Conservation (phyloP, 2,113 vertebrate genomes). For the Oostethus manadensis region DNA sequence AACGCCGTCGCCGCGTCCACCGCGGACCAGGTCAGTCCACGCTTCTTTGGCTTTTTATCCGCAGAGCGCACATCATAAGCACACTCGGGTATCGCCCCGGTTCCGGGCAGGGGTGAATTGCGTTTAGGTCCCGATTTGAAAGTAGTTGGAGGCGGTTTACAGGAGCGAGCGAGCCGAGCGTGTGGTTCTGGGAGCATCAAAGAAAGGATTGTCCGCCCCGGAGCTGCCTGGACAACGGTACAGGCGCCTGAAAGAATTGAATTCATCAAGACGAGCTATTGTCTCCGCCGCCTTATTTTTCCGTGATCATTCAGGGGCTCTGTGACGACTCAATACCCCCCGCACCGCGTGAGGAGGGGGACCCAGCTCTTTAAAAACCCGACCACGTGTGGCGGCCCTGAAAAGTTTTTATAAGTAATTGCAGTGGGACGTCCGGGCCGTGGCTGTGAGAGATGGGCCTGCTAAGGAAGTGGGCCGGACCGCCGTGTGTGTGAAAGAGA, state of each 20-base stretch:
- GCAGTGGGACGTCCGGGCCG: constrained; percentile 77
- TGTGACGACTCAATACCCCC: constrained; percentile 82
- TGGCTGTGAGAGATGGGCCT: constrained; percentile 67
- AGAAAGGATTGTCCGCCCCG: constrained; percentile 73
- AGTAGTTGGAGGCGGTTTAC: constrained; percentile 62
- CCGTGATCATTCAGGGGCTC: constrained; percentile 79
- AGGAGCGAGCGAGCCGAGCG: constrained; percentile 54
- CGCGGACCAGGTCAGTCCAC: constrained; percentile 74
- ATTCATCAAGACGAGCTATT: constrained; percentile 82
- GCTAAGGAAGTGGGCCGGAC: constrained; percentile 78
- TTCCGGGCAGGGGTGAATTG: constrained; percentile 57
- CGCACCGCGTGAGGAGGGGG: constrained; percentile 72
- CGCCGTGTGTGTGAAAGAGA: constrained; percentile 69
- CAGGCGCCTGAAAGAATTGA: constrained; percentile 82
- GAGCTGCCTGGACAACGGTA: constrained; percentile 81
- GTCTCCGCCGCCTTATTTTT: constrained; percentile 78
- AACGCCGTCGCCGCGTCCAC: constrained; percentile 64
- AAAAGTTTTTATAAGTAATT: constrained; percentile 84
- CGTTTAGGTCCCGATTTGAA: constrained; percentile 61
- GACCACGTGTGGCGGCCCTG: constrained; percentile 76
- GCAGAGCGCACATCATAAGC: background rate
- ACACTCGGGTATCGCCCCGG: constrained; percentile 6
- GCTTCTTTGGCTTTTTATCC: background rate
- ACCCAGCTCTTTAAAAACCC: constrained; percentile 78
- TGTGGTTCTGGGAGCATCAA: constrained; percentile 74